Conservation (phyloP, 2,888 invertebrate genomes). For the Melanostoma scalare region DNA sequence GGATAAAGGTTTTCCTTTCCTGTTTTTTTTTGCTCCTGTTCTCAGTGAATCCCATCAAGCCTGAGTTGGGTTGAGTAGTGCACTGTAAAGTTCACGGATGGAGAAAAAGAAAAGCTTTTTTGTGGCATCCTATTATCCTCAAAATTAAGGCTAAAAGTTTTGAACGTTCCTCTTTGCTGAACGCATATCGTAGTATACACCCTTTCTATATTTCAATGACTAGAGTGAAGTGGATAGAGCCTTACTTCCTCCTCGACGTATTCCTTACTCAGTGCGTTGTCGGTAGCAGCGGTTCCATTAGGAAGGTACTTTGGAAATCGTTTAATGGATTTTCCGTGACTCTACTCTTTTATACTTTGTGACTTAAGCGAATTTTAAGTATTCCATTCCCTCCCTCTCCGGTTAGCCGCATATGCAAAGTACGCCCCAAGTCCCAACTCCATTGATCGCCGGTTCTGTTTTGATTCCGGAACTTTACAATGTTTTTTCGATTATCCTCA, state of each 20-base stretch:
- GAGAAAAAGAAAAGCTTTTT: conserved; percentile 55
- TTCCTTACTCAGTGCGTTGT: conserved; percentile 27
- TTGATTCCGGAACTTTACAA: conserved; percentile 68
- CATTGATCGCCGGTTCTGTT: conserved; percentile 33
- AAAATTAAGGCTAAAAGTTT: conserved; percentile 72
- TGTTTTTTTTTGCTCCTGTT: conserved; percentile 2
- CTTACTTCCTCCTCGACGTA: conserved; percentile 5
- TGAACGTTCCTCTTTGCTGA: conserved; percentile 59
- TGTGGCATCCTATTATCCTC: conserved; percentile 71
- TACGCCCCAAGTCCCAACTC: conserved; percentile 9
- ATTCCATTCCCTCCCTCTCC: conserved; percentile 36
- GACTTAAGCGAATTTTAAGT: conserved; percentile 73
- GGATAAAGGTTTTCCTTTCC: conserved; percentile 29
- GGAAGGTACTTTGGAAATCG: conserved; percentile 72
- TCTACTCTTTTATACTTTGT: conserved; percentile 71
- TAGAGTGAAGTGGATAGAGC: conserved; percentile 62
- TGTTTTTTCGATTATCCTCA: conserved; percentile 66
- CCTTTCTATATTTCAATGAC: conserved; percentile 33
- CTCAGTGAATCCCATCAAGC: conserved; percentile 65
- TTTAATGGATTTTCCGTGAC: conserved; percentile 73
- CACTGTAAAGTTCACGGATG: conserved; percentile 54
- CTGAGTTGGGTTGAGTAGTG: conserved; percentile 55
- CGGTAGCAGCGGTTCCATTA: conserved; percentile 57
- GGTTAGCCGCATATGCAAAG: conserved; percentile 38
- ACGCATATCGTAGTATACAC: conserved; percentile 47